Percentiles rank a stretch among this genome's conserved stretches.
These are phyloP conservation scores for Leucoptera coffeella DNA, from an alignment of 2,888 invertebrate species.

Conservation along the genomic window DNA sequence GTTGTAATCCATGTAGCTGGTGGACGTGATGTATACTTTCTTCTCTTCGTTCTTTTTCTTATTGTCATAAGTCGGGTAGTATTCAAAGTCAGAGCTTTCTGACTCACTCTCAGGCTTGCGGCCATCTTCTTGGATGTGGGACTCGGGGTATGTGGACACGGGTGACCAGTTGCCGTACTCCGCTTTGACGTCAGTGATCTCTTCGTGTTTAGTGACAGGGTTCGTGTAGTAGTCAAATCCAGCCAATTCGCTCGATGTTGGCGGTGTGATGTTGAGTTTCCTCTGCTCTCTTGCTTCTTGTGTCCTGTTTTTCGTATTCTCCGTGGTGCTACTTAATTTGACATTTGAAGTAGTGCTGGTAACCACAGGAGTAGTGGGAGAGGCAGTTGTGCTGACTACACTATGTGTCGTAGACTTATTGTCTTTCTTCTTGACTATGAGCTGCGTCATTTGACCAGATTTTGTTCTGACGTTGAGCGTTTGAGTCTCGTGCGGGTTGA, in stretches of 20 bases:
- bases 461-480: conserved; percentile 71
- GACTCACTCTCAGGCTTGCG: conserved; percentile 27
- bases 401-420: conserved; percentile 35
- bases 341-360: conserved; percentile 16
- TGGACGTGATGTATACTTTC: conserved; percentile 42
- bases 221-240: conserved; percentile 43
- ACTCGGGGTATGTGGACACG: conserved; percentile 42
- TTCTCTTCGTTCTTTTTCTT: conserved; percentile 33
- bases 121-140: conserved; percentile 38
- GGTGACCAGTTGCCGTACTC: conserved; percentile 51
- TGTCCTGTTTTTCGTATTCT: conserved; percentile 28
- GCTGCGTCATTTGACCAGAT: conserved; percentile 68
- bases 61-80: conserved; percentile 42
- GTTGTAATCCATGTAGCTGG: conserved; percentile 32
- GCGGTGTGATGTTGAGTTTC: conserved; percentile 26
- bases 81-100: conserved; percentile 33
- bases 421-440: conserved; percentile 68
- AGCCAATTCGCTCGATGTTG: conserved; percentile 36
- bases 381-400: conserved; percentile 15
- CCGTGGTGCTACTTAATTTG: conserved; percentile 9
- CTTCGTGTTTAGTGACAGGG: conserved; percentile 30
- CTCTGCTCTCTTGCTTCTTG: conserved; percentile 35
- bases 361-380: conserved; percentile 23
- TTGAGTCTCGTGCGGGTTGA: conserved; percentile 71
- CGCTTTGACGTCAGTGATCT: conserved; percentile 35